These are phyloP conservation scores for Pterois miles DNA, from an alignment of 2,797 vertebrate genomes.

Conservation along the genomic window DNA sequence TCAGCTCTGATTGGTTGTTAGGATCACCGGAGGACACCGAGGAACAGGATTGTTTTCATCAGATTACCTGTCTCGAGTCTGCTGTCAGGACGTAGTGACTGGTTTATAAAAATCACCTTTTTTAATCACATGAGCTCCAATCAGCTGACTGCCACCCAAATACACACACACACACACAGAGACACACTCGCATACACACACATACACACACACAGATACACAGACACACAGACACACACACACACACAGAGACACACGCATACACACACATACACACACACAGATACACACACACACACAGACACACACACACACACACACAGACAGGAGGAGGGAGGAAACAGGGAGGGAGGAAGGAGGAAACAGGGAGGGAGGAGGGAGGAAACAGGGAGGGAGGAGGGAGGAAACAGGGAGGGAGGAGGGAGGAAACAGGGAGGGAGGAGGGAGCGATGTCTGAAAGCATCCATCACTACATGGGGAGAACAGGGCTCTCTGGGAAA, in stretches of 20 bases:
- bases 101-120: no score
- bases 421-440: constrained; percentile 6
- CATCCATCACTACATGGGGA: constrained; percentile 63
- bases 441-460: constrained; percentile 58
- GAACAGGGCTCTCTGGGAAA: constrained; percentile 54
- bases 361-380: neutral
- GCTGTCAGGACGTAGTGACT: no score
- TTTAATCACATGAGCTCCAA: no score
- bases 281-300: constrained; percentile 15
- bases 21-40: no score
- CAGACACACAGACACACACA: constrained; percentile 2
- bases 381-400: constrained; percentile 19
- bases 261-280: neutral
- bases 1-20: no score
- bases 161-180: no score
- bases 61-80: no score
- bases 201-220: constrained; percentile 2
- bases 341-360: no score
- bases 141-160: neutral
- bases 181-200: constrained; percentile 1
- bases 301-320: neutral
- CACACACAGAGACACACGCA: neutral
- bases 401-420: no score
- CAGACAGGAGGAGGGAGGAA: neutral
- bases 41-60: no score